These are phyloP conservation scores for Nebria salina DNA, from an alignment of 2,888 invertebrate species.

Conservation along the genomic window DNA sequence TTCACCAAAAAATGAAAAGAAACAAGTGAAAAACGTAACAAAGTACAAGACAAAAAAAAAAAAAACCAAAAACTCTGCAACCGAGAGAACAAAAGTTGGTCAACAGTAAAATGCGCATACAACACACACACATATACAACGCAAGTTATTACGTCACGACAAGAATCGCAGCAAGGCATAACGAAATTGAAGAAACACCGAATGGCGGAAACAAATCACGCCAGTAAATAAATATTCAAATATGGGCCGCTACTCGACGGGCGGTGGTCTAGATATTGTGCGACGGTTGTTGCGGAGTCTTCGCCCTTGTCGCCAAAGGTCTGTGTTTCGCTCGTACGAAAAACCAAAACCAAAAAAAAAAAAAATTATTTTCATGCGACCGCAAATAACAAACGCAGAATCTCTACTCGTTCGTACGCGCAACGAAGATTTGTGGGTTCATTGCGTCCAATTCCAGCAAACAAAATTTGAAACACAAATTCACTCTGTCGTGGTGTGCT, in stretches of 20 bases:
- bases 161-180: not conserved
- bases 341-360: conserved; percentile 34
- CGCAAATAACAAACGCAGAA: conserved; percentile 15
- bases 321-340: conserved; percentile 16
- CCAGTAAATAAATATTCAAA: conserved; percentile 45
- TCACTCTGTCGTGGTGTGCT: conserved; percentile 23
- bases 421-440: conserved; percentile 39
- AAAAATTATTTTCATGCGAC: conserved; percentile 37
- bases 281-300: not conserved
- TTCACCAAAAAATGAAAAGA: not conserved
- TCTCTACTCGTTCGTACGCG: not conserved
- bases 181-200: conserved; percentile 40
- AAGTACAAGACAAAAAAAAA: too few relatives aligned
- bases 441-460: conserved; percentile 31
- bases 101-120: not conserved
- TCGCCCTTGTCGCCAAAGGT: conserved; percentile 7
- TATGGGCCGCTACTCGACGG: conserved; percentile 8
- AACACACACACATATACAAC: not conserved
- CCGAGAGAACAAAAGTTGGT: not conserved
- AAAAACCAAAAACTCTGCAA: not conserved
- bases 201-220: conserved; percentile 38
- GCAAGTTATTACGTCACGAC: not conserved
- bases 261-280: not conserved
- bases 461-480: conserved; percentile 42
- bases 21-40: not conserved